These are phyloP conservation scores for Tenthredo mesomela DNA, from an alignment of 2,888 invertebrate species.

Conservation along the genomic window DNA sequence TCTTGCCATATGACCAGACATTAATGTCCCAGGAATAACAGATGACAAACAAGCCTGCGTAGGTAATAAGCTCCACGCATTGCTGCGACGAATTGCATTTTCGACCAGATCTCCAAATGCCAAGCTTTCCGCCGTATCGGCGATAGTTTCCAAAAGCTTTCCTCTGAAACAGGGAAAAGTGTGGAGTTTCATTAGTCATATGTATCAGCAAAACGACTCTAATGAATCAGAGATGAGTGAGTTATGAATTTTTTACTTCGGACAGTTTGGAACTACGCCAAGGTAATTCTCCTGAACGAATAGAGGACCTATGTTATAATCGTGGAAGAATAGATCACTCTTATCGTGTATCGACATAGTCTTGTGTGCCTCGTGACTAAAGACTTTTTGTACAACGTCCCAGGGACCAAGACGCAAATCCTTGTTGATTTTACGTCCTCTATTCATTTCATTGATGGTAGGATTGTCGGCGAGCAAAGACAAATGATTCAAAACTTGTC, in stretches of 20 bases:
- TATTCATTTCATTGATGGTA: not conserved
- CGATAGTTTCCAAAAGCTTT: slow-evolving; percentile 85
- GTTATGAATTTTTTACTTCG: slow-evolving; percentile 80
- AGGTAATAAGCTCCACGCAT: slow-evolving; percentile 94
- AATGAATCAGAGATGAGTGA: not conserved
- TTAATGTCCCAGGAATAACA: slow-evolving; percentile 92
- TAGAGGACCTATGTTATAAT: slow-evolving; percentile 96
- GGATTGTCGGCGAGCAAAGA: slow-evolving; percentile 85
- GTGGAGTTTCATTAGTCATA: not conserved
- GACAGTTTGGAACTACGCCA: slow-evolving; percentile 87
- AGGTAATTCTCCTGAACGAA: slow-evolving; percentile 99
- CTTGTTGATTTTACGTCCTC: slow-evolving; percentile 83
- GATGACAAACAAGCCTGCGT: slow-evolving; percentile 93
- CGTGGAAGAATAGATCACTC: slow-evolving; percentile 96
- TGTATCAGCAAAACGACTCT: not conserved
- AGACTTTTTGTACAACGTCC: slow-evolving; percentile 95
- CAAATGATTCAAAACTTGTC: slow-evolving; percentile 95
- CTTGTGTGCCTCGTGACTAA: slow-evolving; percentile 89
- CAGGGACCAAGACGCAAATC: slow-evolving; percentile 95
- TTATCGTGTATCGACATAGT: slow-evolving; percentile 90
- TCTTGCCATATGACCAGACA: slow-evolving; percentile 89
- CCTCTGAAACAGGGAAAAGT: slow-evolving; percentile 71
- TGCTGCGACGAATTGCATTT: slow-evolving; percentile 87
- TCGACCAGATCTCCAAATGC: slow-evolving; percentile 93
- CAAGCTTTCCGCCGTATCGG: slow-evolving; percentile 92